Evolutionary conservation across 2,797 vertebrate species (phyloP).

Genomic region (Okamejei kenojei): DNA sequence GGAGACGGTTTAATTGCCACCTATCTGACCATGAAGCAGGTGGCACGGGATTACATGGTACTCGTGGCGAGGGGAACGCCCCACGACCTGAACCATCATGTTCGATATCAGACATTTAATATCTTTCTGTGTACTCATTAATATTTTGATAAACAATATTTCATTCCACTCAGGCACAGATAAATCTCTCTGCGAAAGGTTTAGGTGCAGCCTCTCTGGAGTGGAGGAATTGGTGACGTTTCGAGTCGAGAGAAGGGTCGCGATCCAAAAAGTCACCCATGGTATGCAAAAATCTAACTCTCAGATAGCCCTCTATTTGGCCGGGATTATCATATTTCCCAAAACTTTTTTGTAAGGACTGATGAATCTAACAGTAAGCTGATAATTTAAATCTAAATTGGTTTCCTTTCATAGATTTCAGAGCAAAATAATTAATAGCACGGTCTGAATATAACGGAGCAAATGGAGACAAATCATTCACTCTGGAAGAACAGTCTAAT

Average conservation of each 20-base stretch:
- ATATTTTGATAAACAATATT: neutral
- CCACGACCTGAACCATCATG: neutral
- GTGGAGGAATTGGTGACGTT: no score
- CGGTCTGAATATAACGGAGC: neutral
- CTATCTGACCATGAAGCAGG: no score
- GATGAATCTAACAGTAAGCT: neutral
- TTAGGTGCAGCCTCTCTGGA: neutral
- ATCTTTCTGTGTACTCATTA: neutral
- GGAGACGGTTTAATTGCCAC: no score
- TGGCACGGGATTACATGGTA: no score
- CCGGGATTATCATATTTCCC: neutral
- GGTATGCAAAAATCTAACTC: neutral
- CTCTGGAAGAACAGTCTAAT: neutral
- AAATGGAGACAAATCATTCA: neutral
- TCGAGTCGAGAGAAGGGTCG: no score
- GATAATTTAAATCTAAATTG: neutral
- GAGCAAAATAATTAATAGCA: constrained; percentile 1
- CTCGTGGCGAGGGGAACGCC: no score
- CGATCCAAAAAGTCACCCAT: neutral
- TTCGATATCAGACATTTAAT: constrained; percentile 10
- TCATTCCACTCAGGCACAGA: neutral
- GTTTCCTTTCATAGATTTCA: neutral
- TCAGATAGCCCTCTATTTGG: neutral
- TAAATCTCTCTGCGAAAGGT: neutral
- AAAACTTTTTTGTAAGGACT: neutral